Percentiles rank a stretch among this genome's conserved stretches.
These are phyloP conservation scores for Macaria liturata DNA, from an alignment of 2,888 invertebrate species.

Conservation along the genomic window DNA sequence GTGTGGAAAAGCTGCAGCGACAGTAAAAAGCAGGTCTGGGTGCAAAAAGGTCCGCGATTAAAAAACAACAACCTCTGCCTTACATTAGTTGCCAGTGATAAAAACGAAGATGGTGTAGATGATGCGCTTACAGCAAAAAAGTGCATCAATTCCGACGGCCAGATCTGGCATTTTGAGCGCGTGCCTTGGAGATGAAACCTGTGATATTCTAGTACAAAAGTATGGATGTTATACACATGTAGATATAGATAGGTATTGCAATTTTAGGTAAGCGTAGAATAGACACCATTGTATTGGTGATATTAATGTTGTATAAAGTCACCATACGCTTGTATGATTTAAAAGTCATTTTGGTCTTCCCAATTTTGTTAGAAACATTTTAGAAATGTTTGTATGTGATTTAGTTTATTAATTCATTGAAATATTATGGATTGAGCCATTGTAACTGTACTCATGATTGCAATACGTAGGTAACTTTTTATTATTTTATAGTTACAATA, in stretches of 20 bases:
- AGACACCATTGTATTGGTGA: too few relatives aligned
- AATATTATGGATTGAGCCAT: too few relatives aligned
- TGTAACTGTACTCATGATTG: too few relatives aligned
- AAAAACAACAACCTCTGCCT: conserved; percentile 65
- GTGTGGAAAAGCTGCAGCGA: conserved; percentile 89
- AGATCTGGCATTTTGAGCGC: conserved; percentile 87
- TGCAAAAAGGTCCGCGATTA: conserved; percentile 73
- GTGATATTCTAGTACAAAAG: conserved; percentile 38
- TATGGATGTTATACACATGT: conserved; percentile 12
- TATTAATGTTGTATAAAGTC: neutral
- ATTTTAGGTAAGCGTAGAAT: conserved; percentile 3
- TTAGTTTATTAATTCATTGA: conserved; percentile 9
- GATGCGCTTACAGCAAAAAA: conserved; percentile 81
- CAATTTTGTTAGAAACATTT: conserved; percentile 10
- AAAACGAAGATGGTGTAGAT: conserved; percentile 51
- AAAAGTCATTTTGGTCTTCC: too few relatives aligned
- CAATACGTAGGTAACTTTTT: too few relatives aligned
- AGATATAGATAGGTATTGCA: conserved; percentile 7
- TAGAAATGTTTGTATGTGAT: conserved; percentile 31
- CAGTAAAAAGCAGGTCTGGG: conserved; percentile 87
- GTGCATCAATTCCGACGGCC: conserved; percentile 82
- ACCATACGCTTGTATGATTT: neutral
- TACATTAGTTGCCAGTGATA: conserved; percentile 51
- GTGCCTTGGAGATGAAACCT: conserved; percentile 84
- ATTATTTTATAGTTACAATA: too few relatives aligned